These are phyloP conservation scores for Augochlora pura DNA, from an alignment of 1,140 invertebrate species.

Conservation along the genomic window DNA sequence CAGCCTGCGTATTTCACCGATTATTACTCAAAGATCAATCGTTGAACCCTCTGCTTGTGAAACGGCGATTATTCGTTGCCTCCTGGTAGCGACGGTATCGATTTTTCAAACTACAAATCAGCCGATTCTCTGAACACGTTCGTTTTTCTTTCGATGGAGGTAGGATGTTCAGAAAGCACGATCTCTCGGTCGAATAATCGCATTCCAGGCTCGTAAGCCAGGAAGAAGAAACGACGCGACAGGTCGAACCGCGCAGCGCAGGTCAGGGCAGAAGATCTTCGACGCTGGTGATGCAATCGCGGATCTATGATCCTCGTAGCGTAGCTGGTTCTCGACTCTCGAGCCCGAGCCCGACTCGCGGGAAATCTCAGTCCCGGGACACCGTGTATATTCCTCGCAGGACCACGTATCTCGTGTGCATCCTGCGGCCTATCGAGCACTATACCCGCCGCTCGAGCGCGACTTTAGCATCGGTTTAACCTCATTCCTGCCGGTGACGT, in stretches of 20 bases:
- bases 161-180: too few relatives aligned
- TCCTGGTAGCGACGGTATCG: too few relatives aligned
- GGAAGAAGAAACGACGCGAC: conserved; percentile 19
- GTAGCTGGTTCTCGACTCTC: too few relatives aligned
- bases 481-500: conserved; percentile 76
- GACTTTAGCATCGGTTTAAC: conserved; percentile 72
- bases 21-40: neutral
- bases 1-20: neutral
- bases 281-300: conserved; percentile 54
- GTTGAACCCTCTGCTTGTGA: neutral
- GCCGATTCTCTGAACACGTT: too few relatives aligned
- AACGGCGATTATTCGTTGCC: neutral
- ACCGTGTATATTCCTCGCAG: conserved; percentile 35
- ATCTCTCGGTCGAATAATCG: neutral
- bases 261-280: conserved; percentile 44
- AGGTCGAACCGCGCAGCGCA: conserved; percentile 23
- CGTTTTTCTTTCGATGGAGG: too few relatives aligned
- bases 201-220: conserved; percentile 20
- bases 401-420: conserved; percentile 18
- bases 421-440: conserved; percentile 23
- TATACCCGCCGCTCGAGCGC: conserved; percentile 49
- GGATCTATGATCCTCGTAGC: conserved; percentile 52
- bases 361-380: conserved; percentile 43
- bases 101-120: too few relatives aligned
- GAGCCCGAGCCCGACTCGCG: conserved; percentile 5